Base-by-base conservation (phyloP, 1,140 invertebrate species). In the Listronotus bonariensis region DNA sequence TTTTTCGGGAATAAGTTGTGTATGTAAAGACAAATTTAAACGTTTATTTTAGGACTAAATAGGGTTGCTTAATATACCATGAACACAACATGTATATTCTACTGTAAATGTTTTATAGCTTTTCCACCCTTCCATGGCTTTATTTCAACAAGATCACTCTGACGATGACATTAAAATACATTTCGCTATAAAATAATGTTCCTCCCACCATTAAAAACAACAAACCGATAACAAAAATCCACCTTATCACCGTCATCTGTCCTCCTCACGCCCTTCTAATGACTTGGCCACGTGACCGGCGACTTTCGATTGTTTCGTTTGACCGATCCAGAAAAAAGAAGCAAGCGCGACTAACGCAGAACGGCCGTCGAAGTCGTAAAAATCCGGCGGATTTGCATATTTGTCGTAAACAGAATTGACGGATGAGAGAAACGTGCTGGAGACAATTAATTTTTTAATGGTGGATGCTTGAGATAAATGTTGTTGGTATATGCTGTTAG, bases 301-400 rank as follows among this genome's bases (percentile, higher is more conserved):
- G 64, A 69, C 64, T 69, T 65, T 63, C 63, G 45, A 69, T 69
- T 69, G 65, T 67, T 69, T 69, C 64, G 63, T 58, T 56, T 55
- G 64, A 59, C 60, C 54, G 49, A 56, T 38, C 54, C 59, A n/a
- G 58, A 66, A 66, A 51, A 66, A 54, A 51, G 64, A 59, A 63
- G 55, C 56, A 40, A 57, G 49, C 66, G 55, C 57, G 67, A 62
- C 58, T n/a, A n/a, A n/a, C 55, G 20, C 59, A 42, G 34, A 48
- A 46, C 55, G 63, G 42, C 32, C 43, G 58, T 51, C 63, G 52
- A 41, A 58, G 64, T 52, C 64, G 43, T 69, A 69, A 69, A 68
- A 69, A 63, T 65, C 40, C 34, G 20, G 45, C 49, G 58, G 51
- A 66, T 69, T 69, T 69, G 63, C 67, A 69, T 69, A 69, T 66